A percentile compares a stretch with the other conserved stretches of the same genome.
phyloP scores from a whole-genome alignment of 2,888 invertebrate genomes.

The Barypeithes pellucidus region DNA sequence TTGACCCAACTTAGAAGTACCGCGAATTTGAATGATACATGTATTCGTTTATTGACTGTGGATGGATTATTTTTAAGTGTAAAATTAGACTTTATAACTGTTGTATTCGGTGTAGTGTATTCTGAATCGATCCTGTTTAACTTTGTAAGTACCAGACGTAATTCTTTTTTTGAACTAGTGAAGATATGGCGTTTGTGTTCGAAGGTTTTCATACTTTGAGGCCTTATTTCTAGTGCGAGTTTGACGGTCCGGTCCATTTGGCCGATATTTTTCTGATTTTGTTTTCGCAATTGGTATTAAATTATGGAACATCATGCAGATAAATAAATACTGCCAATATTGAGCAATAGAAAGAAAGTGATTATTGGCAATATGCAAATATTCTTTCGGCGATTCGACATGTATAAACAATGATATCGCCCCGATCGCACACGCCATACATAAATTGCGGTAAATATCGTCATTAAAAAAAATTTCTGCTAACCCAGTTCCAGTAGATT shows the following conservation, averaged over 20 bases:
- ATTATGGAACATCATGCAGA: too few species aligned
- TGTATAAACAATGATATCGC: not conserved
- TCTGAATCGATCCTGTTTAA: not conserved
- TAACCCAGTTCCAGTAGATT: conserved; percentile 13
- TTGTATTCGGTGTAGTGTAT: not conserved
- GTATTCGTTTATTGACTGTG: conserved; percentile 16
- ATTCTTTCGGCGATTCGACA: not conserved
- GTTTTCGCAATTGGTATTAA: too few species aligned
- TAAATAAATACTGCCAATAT: not conserved
- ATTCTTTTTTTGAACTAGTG: too few species aligned
- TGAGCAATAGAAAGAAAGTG: conserved; percentile 9
- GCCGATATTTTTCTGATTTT: too few species aligned
- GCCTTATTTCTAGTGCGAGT: too few species aligned
- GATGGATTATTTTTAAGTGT: not conserved
- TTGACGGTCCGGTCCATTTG: too few species aligned
- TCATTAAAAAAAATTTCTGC: not conserved
- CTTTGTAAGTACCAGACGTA: not conserved
- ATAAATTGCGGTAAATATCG: not conserved
- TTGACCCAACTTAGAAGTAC: conserved; percentile 5
- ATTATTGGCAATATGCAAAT: conserved; percentile 6
- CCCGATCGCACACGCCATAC: not conserved
- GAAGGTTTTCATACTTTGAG: too few species aligned
- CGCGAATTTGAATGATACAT: not conserved
- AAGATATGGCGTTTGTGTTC: too few species aligned
- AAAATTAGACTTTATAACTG: conserved; percentile 3